Conservation (phyloP, 2,888 invertebrate species). For the Acleris literana region DNA sequence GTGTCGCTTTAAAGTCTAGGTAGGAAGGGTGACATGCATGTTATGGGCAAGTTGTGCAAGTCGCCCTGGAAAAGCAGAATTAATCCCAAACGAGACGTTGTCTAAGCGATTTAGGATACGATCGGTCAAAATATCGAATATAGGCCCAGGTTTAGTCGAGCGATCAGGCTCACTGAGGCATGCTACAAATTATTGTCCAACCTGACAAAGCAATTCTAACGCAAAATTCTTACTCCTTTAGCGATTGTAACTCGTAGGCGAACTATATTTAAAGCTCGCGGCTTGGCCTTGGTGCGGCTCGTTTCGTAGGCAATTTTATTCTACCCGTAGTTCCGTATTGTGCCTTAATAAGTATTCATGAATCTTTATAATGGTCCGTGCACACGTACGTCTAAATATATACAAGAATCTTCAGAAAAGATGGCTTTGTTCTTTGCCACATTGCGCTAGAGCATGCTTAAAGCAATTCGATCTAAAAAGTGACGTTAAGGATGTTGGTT, state of each 20-base stretch:
- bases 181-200: neutral
- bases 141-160: neutral
- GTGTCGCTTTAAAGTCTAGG: too few relatives aligned
- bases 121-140: too few relatives aligned
- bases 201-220: conserved; percentile 18
- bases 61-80: too few relatives aligned
- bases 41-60: too few relatives aligned
- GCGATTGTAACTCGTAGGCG: conserved; percentile 67
- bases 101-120: too few relatives aligned
- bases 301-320: conserved; percentile 67
- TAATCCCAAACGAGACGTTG: too few relatives aligned
- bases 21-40: too few relatives aligned
- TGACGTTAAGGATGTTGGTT: neutral
- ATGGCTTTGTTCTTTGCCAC: conserved; percentile 10
- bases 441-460: neutral
- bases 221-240: conserved; percentile 16
- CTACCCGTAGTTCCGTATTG: conserved; percentile 73
- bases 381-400: conserved; percentile 28
- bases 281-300: conserved; percentile 66
- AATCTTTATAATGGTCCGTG: conserved; percentile 25
- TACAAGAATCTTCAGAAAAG: conserved; percentile 15
- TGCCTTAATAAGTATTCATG: conserved; percentile 40
- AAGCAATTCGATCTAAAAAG: neutral
- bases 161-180: neutral
- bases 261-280: conserved; percentile 61